Evolutionary conservation across 2,113 vertebrate genomes (phyloP).

Genomic region (Echinops telfairi): DNA sequence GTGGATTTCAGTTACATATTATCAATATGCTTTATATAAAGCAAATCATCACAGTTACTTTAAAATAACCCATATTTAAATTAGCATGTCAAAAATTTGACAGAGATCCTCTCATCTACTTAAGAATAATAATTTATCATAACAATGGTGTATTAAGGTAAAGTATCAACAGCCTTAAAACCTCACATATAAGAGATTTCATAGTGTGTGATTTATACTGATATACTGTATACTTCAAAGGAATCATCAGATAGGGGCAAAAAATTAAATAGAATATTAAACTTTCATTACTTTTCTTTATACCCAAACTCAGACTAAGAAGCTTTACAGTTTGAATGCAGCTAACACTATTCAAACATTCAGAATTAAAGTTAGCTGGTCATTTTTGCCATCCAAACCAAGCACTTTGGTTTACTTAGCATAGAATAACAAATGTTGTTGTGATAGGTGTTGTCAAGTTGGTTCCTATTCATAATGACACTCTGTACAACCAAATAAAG

Average conservation of each 20-base stretch:
- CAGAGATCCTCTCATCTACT: conserved; percentile 51
- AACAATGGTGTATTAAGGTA: conserved; percentile 66
- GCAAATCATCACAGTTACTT: conserved; percentile 57
- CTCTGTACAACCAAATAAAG: no score
- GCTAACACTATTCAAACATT: conserved; percentile 55
- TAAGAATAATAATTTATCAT: conserved; percentile 65
- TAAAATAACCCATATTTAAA: conserved; percentile 63
- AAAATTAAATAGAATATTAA: conserved; percentile 41
- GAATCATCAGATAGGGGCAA: conserved; percentile 46
- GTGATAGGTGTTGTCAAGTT: no score
- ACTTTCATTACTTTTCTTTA: conserved; percentile 23
- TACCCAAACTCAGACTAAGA: conserved; percentile 20
- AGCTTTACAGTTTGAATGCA: conserved; percentile 37
- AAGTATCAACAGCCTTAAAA: conserved; percentile 43
- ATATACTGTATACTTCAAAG: conserved; percentile 60
- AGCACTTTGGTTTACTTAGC: background rate
- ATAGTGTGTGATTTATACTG: conserved; percentile 47
- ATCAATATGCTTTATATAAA: conserved; percentile 54
- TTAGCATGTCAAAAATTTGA: conserved; percentile 54
- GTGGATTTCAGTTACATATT: conserved; percentile 64
- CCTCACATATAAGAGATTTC: conserved; percentile 28
- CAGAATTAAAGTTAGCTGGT: conserved; percentile 19
- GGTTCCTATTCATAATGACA: no score
- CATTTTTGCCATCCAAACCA: background rate
- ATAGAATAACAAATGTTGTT: background rate